A percentile compares a stretch with the other conserved stretches of the same genome.
phyloP scores from a whole-genome alignment of 2,888 invertebrate genomes.

The Theodoxus fluviatilis region DNA sequence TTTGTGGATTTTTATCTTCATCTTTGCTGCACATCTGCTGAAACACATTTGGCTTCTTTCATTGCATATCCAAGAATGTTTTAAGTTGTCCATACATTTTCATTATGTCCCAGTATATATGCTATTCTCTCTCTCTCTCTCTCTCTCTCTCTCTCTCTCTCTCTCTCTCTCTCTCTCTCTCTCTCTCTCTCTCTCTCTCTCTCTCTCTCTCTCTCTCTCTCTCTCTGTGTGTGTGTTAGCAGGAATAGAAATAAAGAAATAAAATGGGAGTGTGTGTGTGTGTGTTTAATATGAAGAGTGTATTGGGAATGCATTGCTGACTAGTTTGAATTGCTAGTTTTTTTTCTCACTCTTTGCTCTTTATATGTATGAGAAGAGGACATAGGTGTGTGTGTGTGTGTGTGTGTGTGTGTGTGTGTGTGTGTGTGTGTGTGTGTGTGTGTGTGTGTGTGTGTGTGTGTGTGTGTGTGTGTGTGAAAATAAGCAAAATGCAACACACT shows the following conservation, averaged over 20 bases:
- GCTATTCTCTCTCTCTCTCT: neutral
- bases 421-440: neutral
- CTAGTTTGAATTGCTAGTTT: too few relatives aligned
- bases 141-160: neutral
- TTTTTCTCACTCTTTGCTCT: too few relatives aligned
- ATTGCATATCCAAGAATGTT: too few relatives aligned
- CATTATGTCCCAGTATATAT: neutral
- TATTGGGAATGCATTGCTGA: too few relatives aligned
- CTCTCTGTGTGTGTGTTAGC: neutral
- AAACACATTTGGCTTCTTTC: too few relatives aligned
- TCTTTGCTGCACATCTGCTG: too few relatives aligned
- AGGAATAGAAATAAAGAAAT: too few relatives aligned
- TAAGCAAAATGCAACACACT: neutral
- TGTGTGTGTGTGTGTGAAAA: neutral
- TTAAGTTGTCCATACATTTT: neutral
- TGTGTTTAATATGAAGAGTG: too few relatives aligned
- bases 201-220: neutral
- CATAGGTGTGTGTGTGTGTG: conserved; percentile 2
- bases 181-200: neutral
- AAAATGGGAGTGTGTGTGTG: neutral
- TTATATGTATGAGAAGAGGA: too few relatives aligned
- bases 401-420: neutral
- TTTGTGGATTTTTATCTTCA: too few relatives aligned
- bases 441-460: neutral
- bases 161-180: neutral